Evolutionary conservation across 2,888 invertebrate genomes (phyloP).

Genomic region (Noctua janthe): DNA sequence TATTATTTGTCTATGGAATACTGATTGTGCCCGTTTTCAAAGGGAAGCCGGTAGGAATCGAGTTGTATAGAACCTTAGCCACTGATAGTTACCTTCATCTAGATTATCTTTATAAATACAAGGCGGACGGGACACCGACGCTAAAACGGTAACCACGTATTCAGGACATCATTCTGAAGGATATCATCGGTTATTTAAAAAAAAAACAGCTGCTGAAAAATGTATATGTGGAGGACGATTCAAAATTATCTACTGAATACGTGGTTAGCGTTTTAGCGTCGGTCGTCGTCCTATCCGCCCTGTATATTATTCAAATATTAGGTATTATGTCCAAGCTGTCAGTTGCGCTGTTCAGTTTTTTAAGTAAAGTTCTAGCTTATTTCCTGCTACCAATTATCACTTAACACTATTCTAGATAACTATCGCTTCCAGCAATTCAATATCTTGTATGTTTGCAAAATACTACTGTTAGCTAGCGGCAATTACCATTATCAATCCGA

Average conservation of each 20-base stretch:
- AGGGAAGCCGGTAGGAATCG: no score
- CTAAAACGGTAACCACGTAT: no score
- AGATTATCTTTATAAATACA: neutral
- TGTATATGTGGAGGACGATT: no score
- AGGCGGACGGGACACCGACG: no score
- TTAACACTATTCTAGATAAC: constrained; percentile 21
- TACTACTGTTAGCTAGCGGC: constrained; percentile 34
- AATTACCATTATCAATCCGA: constrained; percentile 43
- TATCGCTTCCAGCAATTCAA: constrained; percentile 14
- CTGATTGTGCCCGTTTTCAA: no score
- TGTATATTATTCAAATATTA: neutral
- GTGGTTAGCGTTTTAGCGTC: no score
- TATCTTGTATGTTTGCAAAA: constrained; percentile 21
- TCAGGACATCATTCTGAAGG: no score
- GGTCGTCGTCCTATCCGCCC: neutral
- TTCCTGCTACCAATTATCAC: neutral
- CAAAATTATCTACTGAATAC: no score
- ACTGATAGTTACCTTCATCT: neutral
- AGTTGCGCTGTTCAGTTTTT: neutral
- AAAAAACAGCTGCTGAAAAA: no score
- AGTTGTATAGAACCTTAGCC: no score
- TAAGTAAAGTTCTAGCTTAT: neutral
- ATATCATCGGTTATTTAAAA: no score
- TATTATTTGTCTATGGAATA: no score
- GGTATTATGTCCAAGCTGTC: neutral